Base-by-base conservation (phyloP, 2,797 vertebrate species). In the Pteropus rufus region DNA sequence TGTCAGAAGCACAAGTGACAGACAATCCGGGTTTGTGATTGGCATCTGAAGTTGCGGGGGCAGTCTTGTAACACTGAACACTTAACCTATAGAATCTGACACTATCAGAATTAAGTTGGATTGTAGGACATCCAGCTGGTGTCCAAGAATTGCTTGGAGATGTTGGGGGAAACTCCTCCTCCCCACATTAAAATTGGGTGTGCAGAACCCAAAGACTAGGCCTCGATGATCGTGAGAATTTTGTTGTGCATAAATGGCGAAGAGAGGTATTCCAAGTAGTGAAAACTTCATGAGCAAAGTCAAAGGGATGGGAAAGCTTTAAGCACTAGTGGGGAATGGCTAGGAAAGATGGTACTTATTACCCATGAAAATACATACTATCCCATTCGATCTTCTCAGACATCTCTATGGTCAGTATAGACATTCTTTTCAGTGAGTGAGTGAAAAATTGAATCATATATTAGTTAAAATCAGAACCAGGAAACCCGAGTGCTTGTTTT, bases 391-490 rank as follows among this genome's bases (percentile, higher is more conserved):
- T 82, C 41, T 90, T 94, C 77, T 69, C 26, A 89, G 49, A 14
- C 86, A 62, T 82, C 31, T 31, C 19, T 92, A 54, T 80, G 10
- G 29, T 92, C 62, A 60, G 4, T 93, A 64, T 88, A 36, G 70
- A 96, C 67, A 76, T 75, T 95, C 29, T 92, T 39, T 95, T 84
- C n/a, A 85, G 10, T 58, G n/a, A 89, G 39, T 73, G 16, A 90
- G 39, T 72, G 21, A 88, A 15, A 92, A 95, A 65, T 64, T 67
- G 72, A 72, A 89, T 34, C 39, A 36, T 36, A 18, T 70, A 86
- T 62, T 91, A 92, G 21, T 67, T 94, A 69, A 75, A 85, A 77
- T 80, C 15, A 52, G 60, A 94, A 89, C 29, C 8, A 89, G 65
- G 58, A 94, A 94, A 72, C 29, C n/a, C 2, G 4, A 39, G 76